Percentiles rank a stretch among this genome's conserved stretches.
Evolutionary conservation across 1,140 invertebrate genomes (phyloP).

Genomic region (Pararge aegeria): DNA sequence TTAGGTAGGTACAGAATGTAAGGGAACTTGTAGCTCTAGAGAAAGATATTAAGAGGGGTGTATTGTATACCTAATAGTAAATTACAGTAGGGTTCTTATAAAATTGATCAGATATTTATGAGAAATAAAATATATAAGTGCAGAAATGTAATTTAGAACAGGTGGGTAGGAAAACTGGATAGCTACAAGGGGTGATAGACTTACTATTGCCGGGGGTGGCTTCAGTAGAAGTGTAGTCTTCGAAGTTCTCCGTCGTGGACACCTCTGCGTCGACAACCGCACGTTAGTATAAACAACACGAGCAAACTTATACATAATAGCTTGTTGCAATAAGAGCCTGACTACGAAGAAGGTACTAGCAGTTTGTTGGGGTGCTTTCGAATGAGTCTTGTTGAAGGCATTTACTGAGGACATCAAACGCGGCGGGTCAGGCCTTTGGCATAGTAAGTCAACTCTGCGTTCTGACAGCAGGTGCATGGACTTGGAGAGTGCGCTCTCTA

Average conservation of each 20-base stretch:
- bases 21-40: too few species aligned
- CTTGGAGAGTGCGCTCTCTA: too few species aligned
- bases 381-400: neutral
- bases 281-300: conserved; percentile 48
- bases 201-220: conserved; percentile 42
- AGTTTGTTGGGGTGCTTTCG: neutral
- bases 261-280: conserved; percentile 45
- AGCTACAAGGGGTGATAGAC: conserved; percentile 20
- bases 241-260: conserved; percentile 45
- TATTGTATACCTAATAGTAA: too few species aligned
- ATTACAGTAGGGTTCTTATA: too few species aligned
- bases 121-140: neutral
- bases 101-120: too few species aligned
- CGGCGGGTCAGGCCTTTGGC: too few species aligned
- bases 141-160: too few species aligned
- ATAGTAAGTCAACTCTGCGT: too few species aligned
- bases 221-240: conserved; percentile 40
- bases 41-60: too few species aligned
- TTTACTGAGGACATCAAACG: too few species aligned
- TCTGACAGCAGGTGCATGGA: too few species aligned
- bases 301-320: conserved; percentile 8
- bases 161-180: neutral
- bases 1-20: too few species aligned
- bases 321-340: neutral
- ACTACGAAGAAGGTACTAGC: neutral